Percentiles rank a stretch among this genome's conserved stretches.
phyloP scores from a whole-genome alignment of 2,797 vertebrate genomes.

The Fundulus diaphanus region DNA sequence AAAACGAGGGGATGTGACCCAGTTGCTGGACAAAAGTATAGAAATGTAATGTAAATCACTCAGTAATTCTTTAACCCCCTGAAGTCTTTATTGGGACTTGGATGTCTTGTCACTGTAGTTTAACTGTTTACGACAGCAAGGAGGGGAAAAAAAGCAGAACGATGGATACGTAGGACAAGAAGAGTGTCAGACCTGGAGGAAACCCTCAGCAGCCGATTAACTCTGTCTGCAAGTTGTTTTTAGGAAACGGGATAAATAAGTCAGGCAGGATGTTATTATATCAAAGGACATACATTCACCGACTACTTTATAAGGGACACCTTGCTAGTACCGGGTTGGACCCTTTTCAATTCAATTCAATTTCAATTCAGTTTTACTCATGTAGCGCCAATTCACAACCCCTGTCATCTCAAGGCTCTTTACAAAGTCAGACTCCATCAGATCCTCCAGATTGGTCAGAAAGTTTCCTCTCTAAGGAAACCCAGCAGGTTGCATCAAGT shows the following conservation, averaged over 20 bases:
- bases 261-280: too few relatives aligned
- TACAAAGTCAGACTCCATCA: too few relatives aligned
- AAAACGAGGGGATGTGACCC: constrained; percentile 53
- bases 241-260: background rate
- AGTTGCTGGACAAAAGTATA: constrained; percentile 48
- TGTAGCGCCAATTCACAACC: too few relatives aligned
- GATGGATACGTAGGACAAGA: background rate
- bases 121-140: background rate
- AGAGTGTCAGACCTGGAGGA: background rate
- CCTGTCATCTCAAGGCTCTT: too few relatives aligned
- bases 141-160: background rate
- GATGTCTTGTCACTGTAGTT: background rate
- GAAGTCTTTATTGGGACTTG: background rate
- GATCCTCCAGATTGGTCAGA: too few relatives aligned
- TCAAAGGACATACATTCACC: too few relatives aligned
- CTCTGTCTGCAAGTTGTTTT: background rate
- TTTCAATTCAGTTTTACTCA: too few relatives aligned
- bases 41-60: constrained; percentile 10
- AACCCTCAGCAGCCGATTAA: background rate
- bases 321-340: too few relatives aligned
- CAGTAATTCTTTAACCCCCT: background rate
- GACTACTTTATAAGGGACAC: too few relatives aligned
- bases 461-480: too few relatives aligned
- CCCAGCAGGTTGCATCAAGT: too few relatives aligned
- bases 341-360: too few relatives aligned